A percentile compares a stretch with the other conserved stretches of the same genome.
Conservation (phyloP, 2,113 vertebrate species). For the Bungarus multicinctus region DNA sequence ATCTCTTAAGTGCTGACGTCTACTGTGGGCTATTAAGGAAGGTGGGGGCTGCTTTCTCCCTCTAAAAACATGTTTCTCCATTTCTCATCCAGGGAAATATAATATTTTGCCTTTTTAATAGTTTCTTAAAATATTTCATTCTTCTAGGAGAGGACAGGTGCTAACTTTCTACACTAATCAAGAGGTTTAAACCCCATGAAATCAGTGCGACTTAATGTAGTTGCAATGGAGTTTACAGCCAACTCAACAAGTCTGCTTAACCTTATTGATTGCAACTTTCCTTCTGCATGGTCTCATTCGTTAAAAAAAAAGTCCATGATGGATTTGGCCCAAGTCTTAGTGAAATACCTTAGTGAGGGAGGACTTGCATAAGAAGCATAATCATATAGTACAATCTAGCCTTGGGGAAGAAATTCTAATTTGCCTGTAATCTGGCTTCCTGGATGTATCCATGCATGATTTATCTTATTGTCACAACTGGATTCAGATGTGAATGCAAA, state of each 20-base stretch:
- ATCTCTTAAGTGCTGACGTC: too few species aligned
- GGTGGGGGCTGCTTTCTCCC: too few species aligned
- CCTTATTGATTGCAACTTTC: neutral
- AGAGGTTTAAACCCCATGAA: neutral
- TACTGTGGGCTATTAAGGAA: too few species aligned
- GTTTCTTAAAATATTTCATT: too few species aligned
- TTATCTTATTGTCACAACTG: slow-evolving; percentile 50
- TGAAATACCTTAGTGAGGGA: neutral
- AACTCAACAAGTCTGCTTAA: neutral
- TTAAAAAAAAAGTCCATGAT: neutral
- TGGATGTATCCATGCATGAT: slow-evolving; percentile 43
- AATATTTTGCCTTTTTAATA: too few species aligned
- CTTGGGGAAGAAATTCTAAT: slow-evolving; percentile 39
- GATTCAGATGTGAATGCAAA: slow-evolving; percentile 50
- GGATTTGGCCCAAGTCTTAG: neutral
- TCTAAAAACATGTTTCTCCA: too few species aligned
- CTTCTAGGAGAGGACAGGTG: too few species aligned
- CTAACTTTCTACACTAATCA: neutral
- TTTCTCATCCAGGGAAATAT: too few species aligned
- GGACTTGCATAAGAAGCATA: slow-evolving; percentile 22
- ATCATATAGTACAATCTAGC: slow-evolving; percentile 30
- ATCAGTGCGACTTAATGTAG: neutral
- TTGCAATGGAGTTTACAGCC: neutral
- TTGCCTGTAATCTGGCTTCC: slow-evolving; percentile 34
- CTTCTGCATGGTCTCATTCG: neutral